A percentile compares a stretch with the other conserved stretches of the same genome.
These are phyloP conservation scores for Cheilosia urbana DNA, from an alignment of 2,888 invertebrate species.

Conservation along the genomic window DNA sequence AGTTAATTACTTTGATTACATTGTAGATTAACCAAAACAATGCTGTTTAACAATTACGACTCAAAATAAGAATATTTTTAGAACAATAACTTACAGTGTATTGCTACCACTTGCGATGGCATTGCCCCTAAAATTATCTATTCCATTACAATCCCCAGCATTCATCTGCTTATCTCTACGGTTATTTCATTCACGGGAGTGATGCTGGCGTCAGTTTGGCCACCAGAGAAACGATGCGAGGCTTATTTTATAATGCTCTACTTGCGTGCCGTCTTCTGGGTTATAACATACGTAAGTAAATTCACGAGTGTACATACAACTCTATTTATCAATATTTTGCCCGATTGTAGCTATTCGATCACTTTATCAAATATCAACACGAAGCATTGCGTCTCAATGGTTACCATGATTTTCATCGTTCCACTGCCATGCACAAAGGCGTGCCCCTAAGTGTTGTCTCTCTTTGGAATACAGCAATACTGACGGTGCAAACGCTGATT, in stretches of 20 bases:
- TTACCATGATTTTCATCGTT: conserved; percentile 88
- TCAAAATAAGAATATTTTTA: too few relatives aligned
- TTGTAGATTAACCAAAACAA: too few relatives aligned
- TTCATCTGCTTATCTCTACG: conserved; percentile 82
- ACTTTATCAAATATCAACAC: conserved; percentile 86
- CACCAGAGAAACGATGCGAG: conserved; percentile 84
- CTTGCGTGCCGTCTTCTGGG: conserved; percentile 86
- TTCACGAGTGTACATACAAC: not conserved
- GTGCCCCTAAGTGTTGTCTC: conserved; percentile 87
- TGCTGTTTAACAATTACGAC: too few relatives aligned
- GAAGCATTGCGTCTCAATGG: conserved; percentile 87
- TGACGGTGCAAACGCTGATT: conserved; percentile 85
- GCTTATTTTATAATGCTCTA: conserved; percentile 87
- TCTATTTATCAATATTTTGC: not conserved
- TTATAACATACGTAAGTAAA: conserved; percentile 85
- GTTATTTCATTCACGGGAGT: conserved; percentile 82
- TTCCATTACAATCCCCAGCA: conserved; percentile 75
- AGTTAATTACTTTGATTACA: too few relatives aligned
- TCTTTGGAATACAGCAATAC: conserved; percentile 86
- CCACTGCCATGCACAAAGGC: conserved; percentile 86
- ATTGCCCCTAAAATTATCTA: conserved; percentile 12
- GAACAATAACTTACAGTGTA: not conserved
- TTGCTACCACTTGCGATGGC: not conserved
- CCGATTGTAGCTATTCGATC: conserved; percentile 85
- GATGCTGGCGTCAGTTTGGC: conserved; percentile 79